phyloP scores from a whole-genome alignment of 2,797 vertebrate genomes.

The Carduelis carduelis region DNA sequence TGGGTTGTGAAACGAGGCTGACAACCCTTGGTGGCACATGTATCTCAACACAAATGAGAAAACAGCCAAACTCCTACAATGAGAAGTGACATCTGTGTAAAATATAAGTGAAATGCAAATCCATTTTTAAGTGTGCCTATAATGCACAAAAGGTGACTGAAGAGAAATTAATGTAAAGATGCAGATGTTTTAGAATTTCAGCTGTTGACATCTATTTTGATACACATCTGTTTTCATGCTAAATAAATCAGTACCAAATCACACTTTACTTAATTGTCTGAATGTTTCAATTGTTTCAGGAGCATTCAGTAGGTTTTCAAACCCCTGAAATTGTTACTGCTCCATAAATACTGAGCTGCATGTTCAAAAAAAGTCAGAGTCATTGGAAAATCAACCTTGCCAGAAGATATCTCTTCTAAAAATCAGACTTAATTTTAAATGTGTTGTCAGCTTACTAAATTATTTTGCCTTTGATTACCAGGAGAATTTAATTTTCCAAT shows the following conservation, averaged over 20 bases:
- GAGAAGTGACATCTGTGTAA: neutral
- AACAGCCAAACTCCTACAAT: neutral
- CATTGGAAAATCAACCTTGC: conserved; percentile 13
- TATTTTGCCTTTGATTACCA: conserved; percentile 23
- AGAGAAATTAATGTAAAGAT: neutral
- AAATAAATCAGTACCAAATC: neutral
- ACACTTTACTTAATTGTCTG: neutral
- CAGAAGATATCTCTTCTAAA: conserved; percentile 23
- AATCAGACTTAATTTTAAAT: conserved; percentile 37
- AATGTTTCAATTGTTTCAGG: conserved; percentile 9
- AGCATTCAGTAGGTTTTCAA: neutral
- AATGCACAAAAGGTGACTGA: neutral
- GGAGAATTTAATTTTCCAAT: conserved; percentile 9
- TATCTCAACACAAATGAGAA: neutral
- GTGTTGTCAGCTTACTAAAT: conserved; percentile 14
- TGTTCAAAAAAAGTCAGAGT: neutral
- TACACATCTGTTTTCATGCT: neutral
- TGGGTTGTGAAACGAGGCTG: neutral
- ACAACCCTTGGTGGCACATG: accelerated
- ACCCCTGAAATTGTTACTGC: neutral
- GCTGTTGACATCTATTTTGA: neutral
- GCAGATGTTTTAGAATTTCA: neutral
- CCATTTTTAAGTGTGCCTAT: neutral
- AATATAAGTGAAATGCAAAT: neutral
- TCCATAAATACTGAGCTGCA: neutral